Conservation (phyloP, 2,888 invertebrate species). For the Pristionchus exspectatus region DNA sequence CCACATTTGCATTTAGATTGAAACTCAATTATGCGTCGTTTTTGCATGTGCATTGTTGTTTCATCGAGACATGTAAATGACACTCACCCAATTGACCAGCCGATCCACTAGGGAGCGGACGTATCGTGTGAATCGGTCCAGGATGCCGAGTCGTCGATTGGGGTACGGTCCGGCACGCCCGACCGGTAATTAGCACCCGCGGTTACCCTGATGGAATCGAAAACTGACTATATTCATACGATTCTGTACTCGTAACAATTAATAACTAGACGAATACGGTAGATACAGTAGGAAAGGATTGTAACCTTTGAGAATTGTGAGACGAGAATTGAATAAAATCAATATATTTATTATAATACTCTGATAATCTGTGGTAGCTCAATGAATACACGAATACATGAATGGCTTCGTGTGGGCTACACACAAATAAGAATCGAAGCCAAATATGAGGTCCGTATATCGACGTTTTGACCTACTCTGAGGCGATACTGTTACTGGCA, state of each 20-base stretch:
- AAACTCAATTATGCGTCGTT: not conserved
- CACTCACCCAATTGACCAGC: constrained; percentile 52
- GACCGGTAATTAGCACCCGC: constrained; percentile 33
- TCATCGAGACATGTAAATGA: not conserved
- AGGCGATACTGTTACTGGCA: constrained; percentile 18
- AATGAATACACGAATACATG: not conserved
- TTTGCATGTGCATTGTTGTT: not conserved
- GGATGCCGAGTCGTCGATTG: constrained; percentile 61
- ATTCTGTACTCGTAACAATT: not conserved
- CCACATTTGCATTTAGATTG: not conserved
- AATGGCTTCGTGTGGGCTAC: constrained; percentile 19
- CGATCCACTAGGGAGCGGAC: constrained; percentile 51
- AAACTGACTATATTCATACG: not conserved
- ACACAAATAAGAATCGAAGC: not conserved
- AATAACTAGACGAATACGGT: not conserved
- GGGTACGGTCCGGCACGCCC: constrained; percentile 76
- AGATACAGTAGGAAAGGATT: not conserved
- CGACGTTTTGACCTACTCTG: not conserved
- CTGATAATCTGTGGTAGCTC: constrained; percentile 33
- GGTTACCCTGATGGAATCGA: constrained; percentile 5
- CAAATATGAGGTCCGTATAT: constrained; percentile 38
- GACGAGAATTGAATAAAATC: not conserved
- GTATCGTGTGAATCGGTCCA: constrained; percentile 48
- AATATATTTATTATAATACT: constrained; percentile 32
- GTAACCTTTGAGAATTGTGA: constrained; percentile 11